These are phyloP conservation scores for Apostichopus leukothele DNA, from an alignment of 53 echinoderm and acorn worm species.

Conservation along the genomic window DNA sequence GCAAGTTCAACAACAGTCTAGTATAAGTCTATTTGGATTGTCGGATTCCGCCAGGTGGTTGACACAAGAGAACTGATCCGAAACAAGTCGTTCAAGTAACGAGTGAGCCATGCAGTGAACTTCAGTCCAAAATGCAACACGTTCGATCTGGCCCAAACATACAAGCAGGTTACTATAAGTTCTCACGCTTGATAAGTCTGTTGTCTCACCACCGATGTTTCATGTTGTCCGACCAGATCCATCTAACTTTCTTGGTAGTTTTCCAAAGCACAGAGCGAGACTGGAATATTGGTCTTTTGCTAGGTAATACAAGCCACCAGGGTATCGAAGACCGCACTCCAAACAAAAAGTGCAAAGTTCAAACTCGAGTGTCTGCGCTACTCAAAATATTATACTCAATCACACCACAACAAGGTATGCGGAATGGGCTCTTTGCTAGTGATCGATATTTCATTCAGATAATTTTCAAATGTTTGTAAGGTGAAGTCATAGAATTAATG, in stretches of 20 bases:
- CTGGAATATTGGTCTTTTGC: neutral
- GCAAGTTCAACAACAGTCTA: neutral
- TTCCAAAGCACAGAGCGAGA: neutral
- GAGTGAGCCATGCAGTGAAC: constrained; percentile 5
- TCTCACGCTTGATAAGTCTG: neutral
- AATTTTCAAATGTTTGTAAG: too few species aligned
- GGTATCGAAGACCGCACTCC: constrained; percentile 3
- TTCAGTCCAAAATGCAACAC: neutral
- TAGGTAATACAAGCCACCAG: neutral
- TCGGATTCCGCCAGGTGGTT: neutral
- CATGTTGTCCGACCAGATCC: neutral
- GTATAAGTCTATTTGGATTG: too few species aligned
- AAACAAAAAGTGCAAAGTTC: constrained; percentile 18
- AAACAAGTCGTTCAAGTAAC: neutral
- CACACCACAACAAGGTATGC: neutral
- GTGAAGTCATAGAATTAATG: too few species aligned
- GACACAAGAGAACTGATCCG: neutral
- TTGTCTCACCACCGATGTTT: constrained; percentile 10
- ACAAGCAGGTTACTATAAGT: neutral
- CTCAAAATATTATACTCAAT: neutral
- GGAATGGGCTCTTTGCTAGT: neutral
- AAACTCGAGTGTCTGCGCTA: neutral
- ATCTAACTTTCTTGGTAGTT: neutral
- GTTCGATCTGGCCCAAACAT: neutral
- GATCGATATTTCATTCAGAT: neutral